Base-by-base conservation (phyloP, 2,888 invertebrate species). In the Cephus spinipes region DNA sequence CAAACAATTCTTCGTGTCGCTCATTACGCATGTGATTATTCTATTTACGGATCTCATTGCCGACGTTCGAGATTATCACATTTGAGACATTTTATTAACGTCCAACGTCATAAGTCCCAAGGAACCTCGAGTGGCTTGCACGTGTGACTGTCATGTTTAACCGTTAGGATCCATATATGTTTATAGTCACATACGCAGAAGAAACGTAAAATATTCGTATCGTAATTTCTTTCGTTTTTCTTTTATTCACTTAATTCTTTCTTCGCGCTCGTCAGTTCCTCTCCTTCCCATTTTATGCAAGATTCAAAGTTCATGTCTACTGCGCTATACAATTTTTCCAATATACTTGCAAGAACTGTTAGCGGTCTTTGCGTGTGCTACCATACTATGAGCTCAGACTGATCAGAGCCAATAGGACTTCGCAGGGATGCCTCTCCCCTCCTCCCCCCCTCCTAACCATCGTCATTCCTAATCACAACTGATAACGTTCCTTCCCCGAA, bases 401-500 rank as follows among this genome's bases (percentile, higher is more conserved):
- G 71, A 71, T 69, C 36, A 31, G 68, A 79, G 71, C 77, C 79
- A 79, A 74, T 79, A 73, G n/a, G 15, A 75, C 73, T 74, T 74
- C 55, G 12, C 33, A 73, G 74, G 68, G 71, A 32, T n/a, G 71
- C n/a, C 69, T 68, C 76, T 77, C 79, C 79, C 68, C 77, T 68
- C 35, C 35, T 1, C 73, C 32, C 31, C 35, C 35, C 35, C 74
- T 69, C 79, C 77, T 76, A 74, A 73, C 76, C 73, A 32, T 75
- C 55, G 31, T 73, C 32, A 69, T 73, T 69, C 74, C 71, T 76
- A 74, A 80, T 78, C 36, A 33, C 31, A 32, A 73, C 74, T 73
- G 86, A 85, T 86, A 86, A 85, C 83, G 80, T 69, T 69, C 76
- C 73, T 83, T 76, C 82, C 81, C 80, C 80, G 36, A 78, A 74